phyloP scores from a whole-genome alignment of 2,888 invertebrate species.

The Drosophila cognata region DNA sequence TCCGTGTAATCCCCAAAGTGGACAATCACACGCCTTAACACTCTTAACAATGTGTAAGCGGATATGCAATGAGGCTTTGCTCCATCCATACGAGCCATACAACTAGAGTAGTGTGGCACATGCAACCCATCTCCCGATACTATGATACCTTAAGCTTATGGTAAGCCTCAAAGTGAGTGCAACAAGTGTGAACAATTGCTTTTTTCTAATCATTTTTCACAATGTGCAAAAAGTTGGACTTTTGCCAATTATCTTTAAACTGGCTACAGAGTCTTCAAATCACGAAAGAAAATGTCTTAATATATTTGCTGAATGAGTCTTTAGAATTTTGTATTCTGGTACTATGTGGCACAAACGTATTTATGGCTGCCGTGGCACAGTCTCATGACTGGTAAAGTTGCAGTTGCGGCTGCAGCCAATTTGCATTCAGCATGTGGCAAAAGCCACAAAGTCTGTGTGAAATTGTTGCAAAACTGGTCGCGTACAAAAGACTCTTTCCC shows the following conservation, averaged over 20 bases:
- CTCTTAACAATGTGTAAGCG: neutral
- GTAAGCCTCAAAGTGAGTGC: neutral
- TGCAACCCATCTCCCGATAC: neutral
- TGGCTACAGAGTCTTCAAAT: neutral
- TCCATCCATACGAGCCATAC: neutral
- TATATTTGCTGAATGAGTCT: neutral
- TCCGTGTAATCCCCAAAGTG: constrained; percentile 2
- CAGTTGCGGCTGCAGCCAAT: constrained; percentile 25
- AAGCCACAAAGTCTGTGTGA: constrained; percentile 21
- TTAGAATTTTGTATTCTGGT: neutral
- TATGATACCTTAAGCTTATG: neutral
- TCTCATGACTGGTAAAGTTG: constrained; percentile 10
- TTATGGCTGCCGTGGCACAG: neutral
- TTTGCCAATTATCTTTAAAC: neutral
- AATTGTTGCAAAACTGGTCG: constrained; percentile 72
- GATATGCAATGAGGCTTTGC: neutral
- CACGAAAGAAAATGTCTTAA: neutral
- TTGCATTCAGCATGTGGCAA: constrained; percentile 43
- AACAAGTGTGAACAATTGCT: neutral
- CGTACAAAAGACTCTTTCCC: constrained; percentile 8
- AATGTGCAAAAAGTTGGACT: neutral
- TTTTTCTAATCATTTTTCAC: neutral
- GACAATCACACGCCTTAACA: neutral
- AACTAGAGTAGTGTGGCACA: neutral
- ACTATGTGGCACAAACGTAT: neutral